Conservation (phyloP, 2,797 vertebrate species). For the Gallinago solitaria region DNA sequence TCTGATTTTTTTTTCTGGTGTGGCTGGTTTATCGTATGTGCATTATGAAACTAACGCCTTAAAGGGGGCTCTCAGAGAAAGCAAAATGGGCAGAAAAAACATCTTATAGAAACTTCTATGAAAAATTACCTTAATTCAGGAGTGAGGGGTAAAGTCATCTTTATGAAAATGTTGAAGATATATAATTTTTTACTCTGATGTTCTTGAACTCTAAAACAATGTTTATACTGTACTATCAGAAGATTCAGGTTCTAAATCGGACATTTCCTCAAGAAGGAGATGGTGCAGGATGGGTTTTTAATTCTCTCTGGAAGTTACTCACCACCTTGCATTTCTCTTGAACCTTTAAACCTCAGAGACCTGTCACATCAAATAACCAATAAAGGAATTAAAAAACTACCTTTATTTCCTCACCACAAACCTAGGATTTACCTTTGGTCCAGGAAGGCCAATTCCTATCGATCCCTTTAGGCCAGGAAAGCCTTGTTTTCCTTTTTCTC, state of each 20-base stretch:
- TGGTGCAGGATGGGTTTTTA: background rate
- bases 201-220: background rate
- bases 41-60: background rate
- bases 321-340: background rate
- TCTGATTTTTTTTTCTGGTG: accelerated
- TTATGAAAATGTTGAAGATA: background rate
- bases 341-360: background rate
- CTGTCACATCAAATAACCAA: background rate
- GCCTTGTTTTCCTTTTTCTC: constrained; percentile 85
- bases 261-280: background rate
- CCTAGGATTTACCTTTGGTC: constrained; percentile 81
- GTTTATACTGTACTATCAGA: background rate
- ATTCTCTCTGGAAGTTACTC: background rate
- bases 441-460: constrained; percentile 80
- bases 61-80: background rate
- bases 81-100: background rate
- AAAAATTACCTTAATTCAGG: background rate
- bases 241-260: background rate
- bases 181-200: background rate
- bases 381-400: background rate
- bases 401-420: background rate
- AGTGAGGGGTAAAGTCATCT: background rate
- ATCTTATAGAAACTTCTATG: background rate
- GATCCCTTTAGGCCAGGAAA: constrained; percentile 81
- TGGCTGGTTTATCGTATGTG: background rate